Evolutionary conservation across 2,797 vertebrate species (phyloP).

Genomic region (Scarus forsteni): DNA sequence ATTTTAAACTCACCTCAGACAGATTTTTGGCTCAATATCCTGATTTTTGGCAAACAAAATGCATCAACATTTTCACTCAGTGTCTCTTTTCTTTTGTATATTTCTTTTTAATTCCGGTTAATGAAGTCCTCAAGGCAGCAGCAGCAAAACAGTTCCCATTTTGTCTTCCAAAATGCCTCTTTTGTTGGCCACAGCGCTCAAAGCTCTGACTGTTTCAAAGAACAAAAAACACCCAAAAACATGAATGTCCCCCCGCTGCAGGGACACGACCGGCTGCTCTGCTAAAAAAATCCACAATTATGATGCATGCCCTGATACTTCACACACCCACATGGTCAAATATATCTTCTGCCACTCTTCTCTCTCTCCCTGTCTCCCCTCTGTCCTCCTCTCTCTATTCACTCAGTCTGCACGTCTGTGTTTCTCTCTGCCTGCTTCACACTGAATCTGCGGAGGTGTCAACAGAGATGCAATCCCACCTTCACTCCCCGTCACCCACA

Average conservation of each 20-base stretch:
- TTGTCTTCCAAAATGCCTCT: slow-evolving; percentile 58
- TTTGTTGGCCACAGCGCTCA: slow-evolving; percentile 22
- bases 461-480: slow-evolving; percentile 68
- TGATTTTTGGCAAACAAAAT: slow-evolving; percentile 39
- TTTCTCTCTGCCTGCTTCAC: slow-evolving; percentile 53
- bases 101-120: slow-evolving; percentile 38
- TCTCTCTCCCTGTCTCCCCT: slow-evolving; percentile 41
- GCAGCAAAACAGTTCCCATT: slow-evolving; percentile 66
- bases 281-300: slow-evolving; percentile 63
- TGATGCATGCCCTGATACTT: slow-evolving; percentile 75
- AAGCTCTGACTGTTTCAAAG: slow-evolving; percentile 56
- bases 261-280: slow-evolving; percentile 61
- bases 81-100: slow-evolving; percentile 35
- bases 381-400: slow-evolving; percentile 66
- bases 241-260: slow-evolving; percentile 60
- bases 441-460: slow-evolving; percentile 76
- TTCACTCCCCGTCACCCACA: slow-evolving; percentile 73
- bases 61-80: slow-evolving; percentile 36
- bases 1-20: slow-evolving; percentile 67
- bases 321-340: slow-evolving; percentile 78
- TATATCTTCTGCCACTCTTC: slow-evolving; percentile 65
- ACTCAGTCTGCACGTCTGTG: slow-evolving; percentile 59
- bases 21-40: slow-evolving; percentile 41
- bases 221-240: slow-evolving; percentile 52
- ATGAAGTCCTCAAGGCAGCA: slow-evolving; percentile 52